Evolutionary conservation across 2,113 vertebrate genomes (phyloP).

Genomic region (Syngnathus floridae): DNA sequence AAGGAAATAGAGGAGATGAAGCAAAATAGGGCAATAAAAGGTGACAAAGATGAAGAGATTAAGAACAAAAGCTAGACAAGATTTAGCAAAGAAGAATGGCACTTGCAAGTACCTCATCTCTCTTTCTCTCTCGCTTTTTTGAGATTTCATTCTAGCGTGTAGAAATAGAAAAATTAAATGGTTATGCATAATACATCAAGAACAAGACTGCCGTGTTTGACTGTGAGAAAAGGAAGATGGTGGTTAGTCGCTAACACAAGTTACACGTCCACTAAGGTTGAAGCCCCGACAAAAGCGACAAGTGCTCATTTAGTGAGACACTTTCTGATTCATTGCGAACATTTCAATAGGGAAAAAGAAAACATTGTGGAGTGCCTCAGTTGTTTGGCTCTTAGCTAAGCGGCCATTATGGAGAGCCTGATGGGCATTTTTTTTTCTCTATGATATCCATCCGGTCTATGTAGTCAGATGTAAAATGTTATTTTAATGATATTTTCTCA

Average conservation of each 20-base stretch:
- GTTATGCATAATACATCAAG: not conserved
- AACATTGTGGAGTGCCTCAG: too few relatives aligned
- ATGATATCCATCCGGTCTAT: too few relatives aligned
- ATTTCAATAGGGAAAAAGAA: too few relatives aligned
- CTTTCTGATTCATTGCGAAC: not conserved
- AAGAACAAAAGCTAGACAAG: conserved; percentile 24
- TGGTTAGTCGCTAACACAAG: not conserved
- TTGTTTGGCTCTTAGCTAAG: too few relatives aligned
- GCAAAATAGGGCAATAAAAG: conserved; percentile 33
- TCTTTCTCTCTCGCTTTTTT: not conserved
- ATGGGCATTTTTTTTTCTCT: too few relatives aligned
- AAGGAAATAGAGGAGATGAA: conserved; percentile 1
- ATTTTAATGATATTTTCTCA: too few relatives aligned
- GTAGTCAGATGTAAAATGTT: too few relatives aligned
- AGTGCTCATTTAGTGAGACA: not conserved
- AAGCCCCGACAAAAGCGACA: not conserved
- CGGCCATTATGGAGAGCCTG: too few relatives aligned
- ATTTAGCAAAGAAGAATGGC: conserved; percentile 30
- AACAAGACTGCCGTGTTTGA: not conserved
- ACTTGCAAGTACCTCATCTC: conserved; percentile 12
- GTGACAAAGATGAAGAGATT: conserved; percentile 48
- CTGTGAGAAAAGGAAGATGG: not conserved
- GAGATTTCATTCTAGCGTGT: not conserved
- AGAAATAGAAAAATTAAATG: not conserved
- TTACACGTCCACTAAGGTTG: not conserved